A percentile compares a stretch with the other conserved stretches of the same genome.
These are phyloP conservation scores for Chiridota heheva DNA, from an alignment of 35 echinoderm and acorn worm species.

Conservation along the genomic window DNA sequence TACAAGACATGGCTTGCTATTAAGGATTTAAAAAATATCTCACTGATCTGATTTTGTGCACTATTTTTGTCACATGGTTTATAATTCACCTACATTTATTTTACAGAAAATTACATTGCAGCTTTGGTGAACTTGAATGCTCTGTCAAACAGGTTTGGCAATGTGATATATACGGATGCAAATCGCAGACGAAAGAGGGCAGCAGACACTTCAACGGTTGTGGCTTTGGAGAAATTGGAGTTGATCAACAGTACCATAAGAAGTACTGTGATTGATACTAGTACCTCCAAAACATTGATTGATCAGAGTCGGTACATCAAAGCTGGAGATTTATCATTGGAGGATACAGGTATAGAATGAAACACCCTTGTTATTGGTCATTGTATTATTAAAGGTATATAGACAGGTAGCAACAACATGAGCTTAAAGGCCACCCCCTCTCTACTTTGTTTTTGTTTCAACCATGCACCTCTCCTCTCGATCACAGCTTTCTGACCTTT, in stretches of 20 bases:
- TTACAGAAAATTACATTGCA: constrained; percentile 36
- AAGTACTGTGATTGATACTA: constrained; percentile 31
- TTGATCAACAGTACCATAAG: constrained; percentile 24
- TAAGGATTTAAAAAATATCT: no score
- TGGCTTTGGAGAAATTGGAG: constrained; percentile 34
- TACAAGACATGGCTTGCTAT: no score
- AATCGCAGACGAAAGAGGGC: constrained; percentile 10
- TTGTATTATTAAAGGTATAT: no score
- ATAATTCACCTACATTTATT: neutral
- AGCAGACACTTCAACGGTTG: neutral
- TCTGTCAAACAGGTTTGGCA: no score
- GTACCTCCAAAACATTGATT: constrained; percentile 35
- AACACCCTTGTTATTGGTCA: no score
- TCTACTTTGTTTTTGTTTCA: no score
- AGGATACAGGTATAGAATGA: constrained; percentile 37
- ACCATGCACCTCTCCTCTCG: no score
- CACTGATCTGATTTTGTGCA: no score
- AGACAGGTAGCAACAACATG: no score
- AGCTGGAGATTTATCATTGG: constrained; percentile 29
- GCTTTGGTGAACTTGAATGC: constrained; percentile 62
- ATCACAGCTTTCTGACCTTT: no score
- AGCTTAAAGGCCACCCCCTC: no score
- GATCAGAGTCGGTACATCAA: constrained; percentile 45
- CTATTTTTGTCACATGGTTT: neutral
- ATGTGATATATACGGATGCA: neutral